Conservation (phyloP, 2,797 vertebrate genomes). For the Sebastiscus tertius region DNA sequence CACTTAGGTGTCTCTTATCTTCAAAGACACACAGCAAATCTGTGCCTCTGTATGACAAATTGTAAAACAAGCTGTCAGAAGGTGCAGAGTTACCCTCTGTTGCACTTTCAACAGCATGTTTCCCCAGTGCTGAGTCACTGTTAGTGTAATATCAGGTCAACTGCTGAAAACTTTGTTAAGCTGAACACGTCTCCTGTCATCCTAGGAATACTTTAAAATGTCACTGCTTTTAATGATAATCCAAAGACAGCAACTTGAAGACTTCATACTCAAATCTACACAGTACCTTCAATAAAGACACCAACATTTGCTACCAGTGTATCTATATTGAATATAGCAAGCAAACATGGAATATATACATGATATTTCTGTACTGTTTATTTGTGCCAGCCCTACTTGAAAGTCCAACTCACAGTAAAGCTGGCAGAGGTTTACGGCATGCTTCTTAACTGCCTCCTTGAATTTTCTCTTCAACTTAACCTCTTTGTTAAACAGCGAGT, state of each 20-base stretch:
- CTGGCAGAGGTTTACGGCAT: slow-evolving; percentile 19
- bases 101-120: slow-evolving; percentile 11
- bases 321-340: background rate
- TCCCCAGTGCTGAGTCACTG: slow-evolving; percentile 16
- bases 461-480: slow-evolving; percentile 10
- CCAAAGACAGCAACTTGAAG: background rate
- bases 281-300: background rate
- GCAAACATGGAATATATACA: background rate
- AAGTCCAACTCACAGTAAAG: background rate
- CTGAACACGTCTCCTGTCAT: background rate
- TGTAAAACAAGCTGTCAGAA: slow-evolving; percentile 16
- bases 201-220: background rate
- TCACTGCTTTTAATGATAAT: background rate
- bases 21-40: slow-evolving; percentile 23
- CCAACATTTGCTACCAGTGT: background rate
- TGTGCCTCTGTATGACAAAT: slow-evolving; percentile 24
- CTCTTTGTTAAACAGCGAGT: slow-evolving; percentile 30
- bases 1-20: slow-evolving; percentile 29
- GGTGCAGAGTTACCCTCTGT: slow-evolving; percentile 14
- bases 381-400: background rate
- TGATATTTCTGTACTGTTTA: background rate
- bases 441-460: slow-evolving; percentile 19
- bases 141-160: slow-evolving; percentile 10
- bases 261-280: background rate
- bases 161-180: background rate